A percentile compares a stretch with the other conserved stretches of the same genome.
These are phyloP conservation scores for Elmis aenea DNA, from an alignment of 2,888 invertebrate genomes.

Conservation along the genomic window DNA sequence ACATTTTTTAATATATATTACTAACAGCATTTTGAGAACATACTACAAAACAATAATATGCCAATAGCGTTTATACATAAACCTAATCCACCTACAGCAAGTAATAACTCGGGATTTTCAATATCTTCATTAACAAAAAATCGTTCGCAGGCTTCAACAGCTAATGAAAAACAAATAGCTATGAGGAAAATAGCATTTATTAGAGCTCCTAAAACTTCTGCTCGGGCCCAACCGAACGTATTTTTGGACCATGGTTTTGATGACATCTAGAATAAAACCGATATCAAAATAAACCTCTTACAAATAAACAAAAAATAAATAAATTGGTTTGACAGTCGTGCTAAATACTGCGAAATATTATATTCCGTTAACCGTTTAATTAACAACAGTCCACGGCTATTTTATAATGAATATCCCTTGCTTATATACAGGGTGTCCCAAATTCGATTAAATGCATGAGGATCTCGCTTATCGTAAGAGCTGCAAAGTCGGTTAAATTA, in stretches of 20 bases:
- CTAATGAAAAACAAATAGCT: conserved; percentile 95
- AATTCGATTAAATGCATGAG: no score
- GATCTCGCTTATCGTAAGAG: no score
- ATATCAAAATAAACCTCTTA: no score
- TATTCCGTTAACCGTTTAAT: no score
- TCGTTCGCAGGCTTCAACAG: conserved; percentile 95
- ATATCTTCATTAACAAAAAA: conserved; percentile 82
- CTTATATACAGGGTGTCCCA: no score
- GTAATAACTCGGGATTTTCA: conserved; percentile 75
- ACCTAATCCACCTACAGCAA: conserved; percentile 88
- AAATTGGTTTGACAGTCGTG: no score
- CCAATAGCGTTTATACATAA: conserved; percentile 90
- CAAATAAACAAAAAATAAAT: no score
- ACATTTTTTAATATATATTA: background rate
- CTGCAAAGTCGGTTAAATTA: no score
- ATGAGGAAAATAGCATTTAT: conserved; percentile 98
- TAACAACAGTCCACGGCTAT: no score
- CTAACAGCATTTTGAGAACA: conserved; percentile 36
- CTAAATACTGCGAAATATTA: no score
- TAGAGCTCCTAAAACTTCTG: conserved; percentile 95
- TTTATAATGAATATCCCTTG: no score
- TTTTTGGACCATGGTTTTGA: conserved; percentile 98
- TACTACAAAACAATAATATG: conserved; percentile 86
- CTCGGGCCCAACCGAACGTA: conserved; percentile 98
- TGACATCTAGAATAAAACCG: conserved; percentile 74